Evolutionary conservation across 2,113 vertebrate genomes (phyloP).

Genomic region (Colius striatus): DNA sequence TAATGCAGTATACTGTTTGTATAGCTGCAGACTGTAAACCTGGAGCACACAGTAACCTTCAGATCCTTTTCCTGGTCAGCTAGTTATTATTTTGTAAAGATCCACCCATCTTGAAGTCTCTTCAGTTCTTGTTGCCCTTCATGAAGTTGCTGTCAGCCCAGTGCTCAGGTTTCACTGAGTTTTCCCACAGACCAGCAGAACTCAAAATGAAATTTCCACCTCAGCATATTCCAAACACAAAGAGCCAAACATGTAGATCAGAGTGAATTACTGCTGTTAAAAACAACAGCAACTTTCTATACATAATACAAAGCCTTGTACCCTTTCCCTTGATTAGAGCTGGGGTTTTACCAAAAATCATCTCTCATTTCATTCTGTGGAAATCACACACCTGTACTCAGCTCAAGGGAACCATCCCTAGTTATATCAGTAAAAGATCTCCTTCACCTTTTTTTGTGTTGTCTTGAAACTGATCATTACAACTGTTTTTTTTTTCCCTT

Average conservation of each 20-base stretch:
- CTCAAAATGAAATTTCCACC: background rate
- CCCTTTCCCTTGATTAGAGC: background rate
- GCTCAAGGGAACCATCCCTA: background rate
- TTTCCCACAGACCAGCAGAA: background rate
- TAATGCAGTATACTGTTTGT: background rate
- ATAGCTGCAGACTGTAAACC: background rate
- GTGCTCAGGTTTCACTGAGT: background rate
- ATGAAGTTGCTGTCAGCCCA: background rate
- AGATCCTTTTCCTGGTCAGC: background rate
- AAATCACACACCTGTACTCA: rapidly evolving
- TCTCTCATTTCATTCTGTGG: background rate
- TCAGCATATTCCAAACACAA: background rate
- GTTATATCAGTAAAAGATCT: background rate
- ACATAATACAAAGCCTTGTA: background rate
- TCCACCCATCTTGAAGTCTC: background rate
- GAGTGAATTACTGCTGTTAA: background rate
- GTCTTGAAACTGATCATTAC: background rate
- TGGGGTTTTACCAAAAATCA: background rate
- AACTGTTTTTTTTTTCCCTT: background rate
- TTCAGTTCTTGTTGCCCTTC: background rate
- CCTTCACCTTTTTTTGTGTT: background rate
- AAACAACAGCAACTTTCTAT: background rate
- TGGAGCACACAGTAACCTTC: background rate
- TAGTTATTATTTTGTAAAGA: background rate
- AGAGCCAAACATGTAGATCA: background rate